phyloP scores from a whole-genome alignment of 2,888 invertebrate genomes.

The Lymantria monacha region DNA sequence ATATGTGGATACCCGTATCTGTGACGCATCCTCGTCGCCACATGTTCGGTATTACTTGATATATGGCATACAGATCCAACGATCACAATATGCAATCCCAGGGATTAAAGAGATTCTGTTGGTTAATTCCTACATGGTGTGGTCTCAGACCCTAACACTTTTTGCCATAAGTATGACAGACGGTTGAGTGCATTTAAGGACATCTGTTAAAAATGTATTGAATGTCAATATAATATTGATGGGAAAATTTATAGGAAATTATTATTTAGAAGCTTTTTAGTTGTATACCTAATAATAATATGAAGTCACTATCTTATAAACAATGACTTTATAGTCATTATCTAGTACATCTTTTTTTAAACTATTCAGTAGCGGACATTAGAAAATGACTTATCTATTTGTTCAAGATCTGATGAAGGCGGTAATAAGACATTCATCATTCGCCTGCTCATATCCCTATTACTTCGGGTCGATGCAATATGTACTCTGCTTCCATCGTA shows the following conservation, averaged over 20 bases:
- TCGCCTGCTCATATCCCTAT: no score
- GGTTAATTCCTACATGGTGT: slow-evolving; percentile 71
- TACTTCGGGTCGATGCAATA: no score
- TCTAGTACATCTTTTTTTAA: no score
- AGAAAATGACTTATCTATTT: no score
- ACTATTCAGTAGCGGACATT: no score
- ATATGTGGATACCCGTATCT: slow-evolving; percentile 18
- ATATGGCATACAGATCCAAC: slow-evolving; percentile 65
- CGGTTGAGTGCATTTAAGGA: slow-evolving; percentile 50
- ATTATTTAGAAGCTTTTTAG: no score
- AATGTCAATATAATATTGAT: slow-evolving; percentile 10
- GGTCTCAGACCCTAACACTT: slow-evolving; percentile 67
- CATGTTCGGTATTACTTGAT: slow-evolving; percentile 72
- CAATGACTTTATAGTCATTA: no score
- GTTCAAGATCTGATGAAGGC: no score
- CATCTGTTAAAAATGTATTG: slow-evolving; percentile 54
- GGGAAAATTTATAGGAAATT: slow-evolving; percentile 3
- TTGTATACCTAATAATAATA: no score
- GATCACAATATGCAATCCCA: slow-evolving; percentile 73
- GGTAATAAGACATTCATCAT: no score
- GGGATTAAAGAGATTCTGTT: slow-evolving; percentile 70
- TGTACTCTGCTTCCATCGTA: no score
- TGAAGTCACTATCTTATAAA: no score
- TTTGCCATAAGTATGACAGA: slow-evolving; percentile 51
- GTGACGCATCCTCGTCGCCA: slow-evolving; percentile 52